Conservation (phyloP, 2,797 vertebrate genomes). For the Parauchenoglanis ngamensis region DNA sequence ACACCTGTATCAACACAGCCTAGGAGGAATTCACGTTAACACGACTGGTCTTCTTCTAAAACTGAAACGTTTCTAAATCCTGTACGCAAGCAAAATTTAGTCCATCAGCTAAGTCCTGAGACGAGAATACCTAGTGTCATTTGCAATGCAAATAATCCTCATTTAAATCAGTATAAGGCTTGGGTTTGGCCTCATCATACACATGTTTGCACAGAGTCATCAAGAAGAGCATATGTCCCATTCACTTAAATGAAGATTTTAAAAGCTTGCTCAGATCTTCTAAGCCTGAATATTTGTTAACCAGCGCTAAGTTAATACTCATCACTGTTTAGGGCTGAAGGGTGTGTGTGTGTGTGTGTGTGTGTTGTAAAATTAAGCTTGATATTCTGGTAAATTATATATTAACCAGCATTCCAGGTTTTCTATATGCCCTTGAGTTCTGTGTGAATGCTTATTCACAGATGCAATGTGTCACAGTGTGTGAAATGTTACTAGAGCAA, state of each 20-base stretch:
- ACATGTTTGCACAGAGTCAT: not conserved
- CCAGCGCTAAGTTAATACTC: not conserved
- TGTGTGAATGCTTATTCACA: not conserved
- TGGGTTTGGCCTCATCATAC: not conserved
- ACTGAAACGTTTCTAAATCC: not conserved
- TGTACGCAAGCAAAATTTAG: not conserved
- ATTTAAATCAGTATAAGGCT: conserved; percentile 28
- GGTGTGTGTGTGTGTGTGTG: no score
- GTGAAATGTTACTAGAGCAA: not conserved
- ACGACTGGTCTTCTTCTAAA: not conserved
- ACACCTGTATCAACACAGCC: conserved; percentile 52
- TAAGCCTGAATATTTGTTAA: not conserved
- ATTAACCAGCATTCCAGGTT: not conserved
- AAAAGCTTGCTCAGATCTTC: not conserved
- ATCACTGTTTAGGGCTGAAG: not conserved
- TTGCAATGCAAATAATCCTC: conserved; percentile 35
- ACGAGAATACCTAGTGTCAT: not conserved
- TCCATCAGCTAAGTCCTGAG: not conserved
- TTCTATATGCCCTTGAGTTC: not conserved
- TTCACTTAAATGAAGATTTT: not conserved
- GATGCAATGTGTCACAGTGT: not conserved
- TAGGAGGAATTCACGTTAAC: conserved; percentile 6
- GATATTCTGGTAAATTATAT: not conserved
- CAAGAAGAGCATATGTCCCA: not conserved
- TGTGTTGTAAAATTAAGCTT: not conserved